phyloP scores from a whole-genome alignment of 2,113 vertebrate genomes.

The Gambusia affinis region DNA sequence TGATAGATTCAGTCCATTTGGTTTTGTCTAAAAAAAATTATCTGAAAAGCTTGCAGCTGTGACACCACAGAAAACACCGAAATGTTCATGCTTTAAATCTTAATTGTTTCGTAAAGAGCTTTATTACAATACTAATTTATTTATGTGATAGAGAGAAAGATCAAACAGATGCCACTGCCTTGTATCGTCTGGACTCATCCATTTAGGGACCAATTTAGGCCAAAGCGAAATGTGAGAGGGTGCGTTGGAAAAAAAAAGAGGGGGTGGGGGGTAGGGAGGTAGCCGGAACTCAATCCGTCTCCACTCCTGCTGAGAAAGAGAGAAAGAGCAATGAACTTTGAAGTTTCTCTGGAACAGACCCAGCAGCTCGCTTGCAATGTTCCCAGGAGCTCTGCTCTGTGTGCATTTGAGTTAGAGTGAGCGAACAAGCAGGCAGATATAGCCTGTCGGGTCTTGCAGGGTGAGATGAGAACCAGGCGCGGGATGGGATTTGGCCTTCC shows the following conservation, averaged over 20 bases:
- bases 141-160: constrained; percentile 38
- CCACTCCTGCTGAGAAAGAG: constrained; percentile 53
- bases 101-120: constrained; percentile 61
- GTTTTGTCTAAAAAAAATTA: constrained; percentile 10
- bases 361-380: constrained; percentile 47
- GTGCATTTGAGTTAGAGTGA: constrained; percentile 46
- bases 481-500: constrained; percentile 60
- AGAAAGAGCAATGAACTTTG: constrained; percentile 67
- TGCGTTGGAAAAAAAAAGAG: constrained; percentile 24
- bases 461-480: constrained; percentile 54
- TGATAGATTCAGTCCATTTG: constrained; percentile 30
- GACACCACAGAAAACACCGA: constrained; percentile 26
- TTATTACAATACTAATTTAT: constrained; percentile 46
- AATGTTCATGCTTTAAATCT: constrained; percentile 39
- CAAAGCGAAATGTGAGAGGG: constrained; percentile 30
- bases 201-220: constrained; percentile 32
- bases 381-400: constrained; percentile 53
- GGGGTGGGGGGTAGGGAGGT: constrained; percentile 23
- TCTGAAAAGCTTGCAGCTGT: constrained; percentile 22
- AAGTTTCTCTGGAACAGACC: constrained; percentile 62
- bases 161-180: constrained; percentile 24
- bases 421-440: constrained; percentile 39
- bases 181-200: constrained; percentile 46
- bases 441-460: constrained; percentile 39
- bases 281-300: constrained; percentile 27